Conservation (phyloP, 2,113 vertebrate species). For the Rattus rattus region DNA sequence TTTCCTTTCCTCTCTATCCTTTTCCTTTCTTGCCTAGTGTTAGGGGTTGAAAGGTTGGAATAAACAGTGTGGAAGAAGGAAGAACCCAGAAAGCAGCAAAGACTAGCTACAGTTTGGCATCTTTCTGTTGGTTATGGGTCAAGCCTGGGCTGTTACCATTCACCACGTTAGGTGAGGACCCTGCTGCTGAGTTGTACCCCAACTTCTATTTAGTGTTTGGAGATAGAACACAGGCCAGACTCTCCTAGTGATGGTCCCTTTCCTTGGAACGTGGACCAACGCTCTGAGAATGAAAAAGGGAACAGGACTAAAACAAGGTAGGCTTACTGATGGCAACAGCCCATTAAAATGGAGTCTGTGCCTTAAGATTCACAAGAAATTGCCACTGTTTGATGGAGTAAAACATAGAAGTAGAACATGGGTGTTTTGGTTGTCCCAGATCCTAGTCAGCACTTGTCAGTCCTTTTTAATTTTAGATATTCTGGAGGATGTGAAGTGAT, state of each 20-base stretch:
- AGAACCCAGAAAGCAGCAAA: too few relatives aligned
- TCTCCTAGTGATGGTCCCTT: neutral
- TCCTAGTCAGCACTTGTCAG: conserved; percentile 37
- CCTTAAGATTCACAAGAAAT: neutral
- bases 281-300: neutral
- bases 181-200: neutral
- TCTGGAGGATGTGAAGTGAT: conserved; percentile 37
- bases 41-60: too few relatives aligned
- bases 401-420: neutral
- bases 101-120: too few relatives aligned
- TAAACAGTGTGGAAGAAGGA: too few relatives aligned
- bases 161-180: too few relatives aligned
- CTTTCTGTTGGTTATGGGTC: neutral
- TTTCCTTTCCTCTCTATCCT: too few relatives aligned
- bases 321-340: neutral
- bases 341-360: neutral
- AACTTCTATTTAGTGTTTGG: neutral
- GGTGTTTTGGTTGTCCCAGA: conserved; percentile 3
- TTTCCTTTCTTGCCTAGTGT: too few relatives aligned
- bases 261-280: neutral
- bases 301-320: neutral
- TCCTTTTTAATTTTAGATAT: conserved; percentile 58
- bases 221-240: neutral
- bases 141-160: neutral
- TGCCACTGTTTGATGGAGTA: neutral